A percentile compares a stretch with the other conserved stretches of the same genome.
These are phyloP conservation scores for Xenentodon cancila DNA, from an alignment of 2,797 vertebrate genomes.

Conservation along the genomic window DNA sequence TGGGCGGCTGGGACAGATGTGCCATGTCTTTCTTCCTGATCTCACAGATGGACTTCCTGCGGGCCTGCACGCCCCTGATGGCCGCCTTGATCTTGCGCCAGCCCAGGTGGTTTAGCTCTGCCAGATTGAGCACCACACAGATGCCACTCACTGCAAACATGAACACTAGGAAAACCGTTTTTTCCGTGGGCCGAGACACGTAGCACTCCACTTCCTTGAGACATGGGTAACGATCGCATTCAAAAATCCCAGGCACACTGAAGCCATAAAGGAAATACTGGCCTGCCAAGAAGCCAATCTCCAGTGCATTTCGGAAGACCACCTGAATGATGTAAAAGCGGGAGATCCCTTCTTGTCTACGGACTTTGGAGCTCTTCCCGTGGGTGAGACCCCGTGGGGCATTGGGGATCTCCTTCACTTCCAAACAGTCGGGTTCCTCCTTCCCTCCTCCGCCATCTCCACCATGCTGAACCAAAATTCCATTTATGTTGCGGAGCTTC, in stretches of 20 bases:
- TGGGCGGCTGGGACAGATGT: slow-evolving; percentile 82
- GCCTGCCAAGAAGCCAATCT: slow-evolving; percentile 89
- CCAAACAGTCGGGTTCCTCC: slow-evolving; percentile 82
- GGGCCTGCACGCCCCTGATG: slow-evolving; percentile 85
- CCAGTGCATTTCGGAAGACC: slow-evolving; percentile 89
- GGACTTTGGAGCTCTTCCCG: slow-evolving; percentile 82
- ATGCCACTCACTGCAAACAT: slow-evolving; percentile 93
- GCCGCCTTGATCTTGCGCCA: slow-evolving; percentile 90
- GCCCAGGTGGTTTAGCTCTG: slow-evolving; percentile 92
- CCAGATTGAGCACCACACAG: slow-evolving; percentile 91
- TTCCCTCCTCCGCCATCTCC: slow-evolving; percentile 69
- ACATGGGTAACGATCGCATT: slow-evolving; percentile 90
- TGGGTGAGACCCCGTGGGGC: slow-evolving; percentile 77
- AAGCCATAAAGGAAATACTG: slow-evolving; percentile 94
- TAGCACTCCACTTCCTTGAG: slow-evolving; percentile 93
- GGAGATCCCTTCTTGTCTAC: slow-evolving; percentile 89
- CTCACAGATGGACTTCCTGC: slow-evolving; percentile 87
- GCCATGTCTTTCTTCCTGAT: slow-evolving; percentile 86
- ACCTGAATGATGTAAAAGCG: slow-evolving; percentile 93
- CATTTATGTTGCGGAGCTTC: slow-evolving; percentile 83
- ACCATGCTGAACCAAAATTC: slow-evolving; percentile 82
- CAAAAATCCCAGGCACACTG: slow-evolving; percentile 87
- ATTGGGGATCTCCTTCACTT: slow-evolving; percentile 84
- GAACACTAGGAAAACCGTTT: slow-evolving; percentile 91
- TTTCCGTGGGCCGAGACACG: slow-evolving; percentile 90